Conservation (phyloP, 2,797 vertebrate species). For the Platyrinchus mystaceus region DNA sequence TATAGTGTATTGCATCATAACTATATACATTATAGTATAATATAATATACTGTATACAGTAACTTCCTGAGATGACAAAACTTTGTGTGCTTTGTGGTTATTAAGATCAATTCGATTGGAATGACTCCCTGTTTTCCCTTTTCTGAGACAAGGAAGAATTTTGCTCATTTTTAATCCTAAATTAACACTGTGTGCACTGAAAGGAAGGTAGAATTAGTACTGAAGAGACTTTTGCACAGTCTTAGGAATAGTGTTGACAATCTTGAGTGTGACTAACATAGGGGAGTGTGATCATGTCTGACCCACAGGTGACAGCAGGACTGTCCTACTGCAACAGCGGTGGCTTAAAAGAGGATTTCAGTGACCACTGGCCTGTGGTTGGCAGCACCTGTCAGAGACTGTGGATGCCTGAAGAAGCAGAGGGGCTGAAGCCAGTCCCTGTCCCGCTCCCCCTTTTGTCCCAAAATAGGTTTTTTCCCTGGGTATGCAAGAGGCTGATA, state of each 20-base stretch:
- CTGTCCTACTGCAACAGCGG: too few species aligned
- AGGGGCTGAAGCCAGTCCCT: background rate
- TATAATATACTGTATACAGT: background rate
- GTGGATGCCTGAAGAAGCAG: background rate
- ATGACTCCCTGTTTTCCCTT: background rate
- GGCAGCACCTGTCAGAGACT: background rate
- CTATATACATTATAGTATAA: background rate
- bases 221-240: accelerated
- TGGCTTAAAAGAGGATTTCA: background rate
- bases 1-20: background rate
- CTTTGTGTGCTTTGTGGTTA: background rate
- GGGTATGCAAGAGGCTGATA: background rate
- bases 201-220: background rate
- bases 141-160: background rate
- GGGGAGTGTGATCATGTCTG: background rate
- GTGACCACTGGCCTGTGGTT: background rate
- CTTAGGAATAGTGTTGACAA: background rate
- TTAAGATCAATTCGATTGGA: background rate
- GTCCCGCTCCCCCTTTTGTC: background rate
- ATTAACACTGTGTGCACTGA: background rate
- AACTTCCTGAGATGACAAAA: background rate
- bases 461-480: background rate
- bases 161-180: background rate
- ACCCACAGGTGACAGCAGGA: background rate
- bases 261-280: background rate